Percentiles rank a stretch among this genome's conserved stretches.
phyloP scores from a whole-genome alignment of 2,888 invertebrate genomes.

The Empis stercorea region DNA sequence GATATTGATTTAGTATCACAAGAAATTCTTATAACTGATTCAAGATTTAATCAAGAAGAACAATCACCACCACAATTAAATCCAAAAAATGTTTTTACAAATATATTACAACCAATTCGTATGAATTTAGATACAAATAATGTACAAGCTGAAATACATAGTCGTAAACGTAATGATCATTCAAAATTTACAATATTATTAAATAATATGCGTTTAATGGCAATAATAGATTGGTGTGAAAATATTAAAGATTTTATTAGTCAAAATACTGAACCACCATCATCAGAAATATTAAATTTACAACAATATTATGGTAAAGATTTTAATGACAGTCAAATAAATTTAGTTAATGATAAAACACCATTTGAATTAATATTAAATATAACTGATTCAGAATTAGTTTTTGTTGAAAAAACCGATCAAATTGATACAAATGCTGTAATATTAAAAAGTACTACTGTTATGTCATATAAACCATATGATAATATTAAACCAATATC shows the following conservation, averaged over 20 bases:
- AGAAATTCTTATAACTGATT: conserved; percentile 39
- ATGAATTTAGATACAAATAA: conserved; percentile 37
- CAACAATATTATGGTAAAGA: conserved; percentile 16
- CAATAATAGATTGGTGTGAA: conserved; percentile 89
- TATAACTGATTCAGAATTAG: conserved; percentile 89
- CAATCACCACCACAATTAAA: conserved; percentile 9
- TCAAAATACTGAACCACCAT: conserved; percentile 35
- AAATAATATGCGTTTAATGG: conserved; percentile 90
- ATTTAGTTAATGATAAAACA: conserved; percentile 12
- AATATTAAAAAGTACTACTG: conserved; percentile 83
- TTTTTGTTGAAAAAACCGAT: conserved; percentile 83
- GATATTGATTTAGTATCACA: conserved; percentile 88
- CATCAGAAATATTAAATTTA: conserved; percentile 1
- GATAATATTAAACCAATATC: conserved; percentile 63
- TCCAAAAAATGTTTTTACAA: conserved; percentile 69
- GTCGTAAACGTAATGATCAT: conserved; percentile 52
- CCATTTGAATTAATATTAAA: conserved; percentile 71
- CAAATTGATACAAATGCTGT: conserved; percentile 86
- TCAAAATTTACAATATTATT: conserved; percentile 76
- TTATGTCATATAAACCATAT: conserved; percentile 63
- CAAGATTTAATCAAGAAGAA: conserved; percentile 15
- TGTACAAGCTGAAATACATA: conserved; percentile 64
- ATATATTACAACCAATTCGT: conserved; percentile 70
- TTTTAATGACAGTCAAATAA: conserved; percentile 3
- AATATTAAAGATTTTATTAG: conserved; percentile 67